A percentile compares a stretch with the other conserved stretches of the same genome.
phyloP scores from a whole-genome alignment of 2,797 vertebrate species.

The Eospalax fontanierii region DNA sequence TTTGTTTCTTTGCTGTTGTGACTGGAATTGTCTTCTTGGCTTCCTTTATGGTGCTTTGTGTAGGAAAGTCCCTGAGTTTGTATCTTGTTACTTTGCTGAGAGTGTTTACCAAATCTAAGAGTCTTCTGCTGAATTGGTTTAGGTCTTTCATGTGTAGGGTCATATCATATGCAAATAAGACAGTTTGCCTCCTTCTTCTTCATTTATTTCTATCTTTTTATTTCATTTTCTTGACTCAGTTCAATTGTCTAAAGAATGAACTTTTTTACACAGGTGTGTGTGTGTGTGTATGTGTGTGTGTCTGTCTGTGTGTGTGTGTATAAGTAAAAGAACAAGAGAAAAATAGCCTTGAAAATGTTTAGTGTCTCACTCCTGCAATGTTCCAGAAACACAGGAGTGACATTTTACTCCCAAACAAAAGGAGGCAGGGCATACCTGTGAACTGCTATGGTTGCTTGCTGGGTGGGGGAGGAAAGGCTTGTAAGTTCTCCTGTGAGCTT shows the following conservation, averaged over 20 bases:
- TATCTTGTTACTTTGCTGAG: background rate
- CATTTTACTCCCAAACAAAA: background rate
- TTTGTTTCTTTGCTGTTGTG: background rate
- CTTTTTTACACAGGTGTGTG: background rate
- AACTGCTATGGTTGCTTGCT: slow-evolving; percentile 13
- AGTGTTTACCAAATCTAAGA: background rate
- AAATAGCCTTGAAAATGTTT: slow-evolving; percentile 11
- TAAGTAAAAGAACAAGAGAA: background rate
- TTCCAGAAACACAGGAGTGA: background rate
- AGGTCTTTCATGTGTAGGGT: background rate
- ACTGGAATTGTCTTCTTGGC: background rate
- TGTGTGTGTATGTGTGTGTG: background rate
- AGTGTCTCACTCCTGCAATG: slow-evolving; percentile 1
- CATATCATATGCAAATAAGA: background rate
- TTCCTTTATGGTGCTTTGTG: background rate
- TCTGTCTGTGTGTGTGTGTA: background rate
- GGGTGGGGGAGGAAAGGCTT: background rate
- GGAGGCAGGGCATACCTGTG: background rate
- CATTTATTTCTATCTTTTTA: background rate
- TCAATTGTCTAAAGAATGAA: slow-evolving; percentile 31
- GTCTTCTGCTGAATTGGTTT: background rate
- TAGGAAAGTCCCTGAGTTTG: background rate
- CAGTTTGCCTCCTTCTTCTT: background rate
- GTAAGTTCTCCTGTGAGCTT: background rate
- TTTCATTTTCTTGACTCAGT: background rate